Base-by-base conservation (phyloP, 2,113 vertebrate genomes). In the Phyllopteryx taeniolatus region DNA sequence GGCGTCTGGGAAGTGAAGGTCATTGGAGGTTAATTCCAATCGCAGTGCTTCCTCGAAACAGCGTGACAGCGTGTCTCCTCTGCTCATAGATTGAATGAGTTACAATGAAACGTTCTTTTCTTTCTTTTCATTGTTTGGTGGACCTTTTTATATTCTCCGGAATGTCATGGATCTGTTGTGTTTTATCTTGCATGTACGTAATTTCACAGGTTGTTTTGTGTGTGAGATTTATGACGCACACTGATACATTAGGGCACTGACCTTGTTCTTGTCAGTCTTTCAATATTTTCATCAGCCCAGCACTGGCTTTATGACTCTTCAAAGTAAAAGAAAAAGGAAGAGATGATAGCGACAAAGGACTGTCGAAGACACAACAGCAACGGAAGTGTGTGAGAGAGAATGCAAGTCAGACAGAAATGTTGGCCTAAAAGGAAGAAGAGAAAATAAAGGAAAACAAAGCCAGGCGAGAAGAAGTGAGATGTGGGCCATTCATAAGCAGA, bases 401-500 rank as follows among this genome's bases (percentile, higher is more conserved):
- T 56, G 68, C 35, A 35, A 69, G 53, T n/a, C 49, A 57, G 49
- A 42, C 51, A 69, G 74, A 81, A 77, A 86, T 83, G 79, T 73
- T 84, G 78, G 75, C 81, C 83, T 78, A 78, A 80, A 62, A 83
- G 63, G 76, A 75, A 65, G 73, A 80, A 82, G 79, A 84, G 83
- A 78, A 77, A 85, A 83, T 84, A 83, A 84, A 85, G 77, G 74
- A 83, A 85, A 86, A 87, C 79, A 87, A 82, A 80, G 81, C 59
- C 77, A 70, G 76, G 70, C 71, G 35, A 86, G 75, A 82, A 81
- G 82, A 77, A 86, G 83, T 68, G 78, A 86, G 85, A 91, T 90
- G 88, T 88, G 85, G 83, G 87, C 83, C 86, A 89, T 92, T 91
- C 89, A 88, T 90, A 89, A 88, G 90, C 89, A 88, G 87, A 86